phyloP scores from a whole-genome alignment of 2,888 invertebrate species.

The Cabera pusaria region DNA sequence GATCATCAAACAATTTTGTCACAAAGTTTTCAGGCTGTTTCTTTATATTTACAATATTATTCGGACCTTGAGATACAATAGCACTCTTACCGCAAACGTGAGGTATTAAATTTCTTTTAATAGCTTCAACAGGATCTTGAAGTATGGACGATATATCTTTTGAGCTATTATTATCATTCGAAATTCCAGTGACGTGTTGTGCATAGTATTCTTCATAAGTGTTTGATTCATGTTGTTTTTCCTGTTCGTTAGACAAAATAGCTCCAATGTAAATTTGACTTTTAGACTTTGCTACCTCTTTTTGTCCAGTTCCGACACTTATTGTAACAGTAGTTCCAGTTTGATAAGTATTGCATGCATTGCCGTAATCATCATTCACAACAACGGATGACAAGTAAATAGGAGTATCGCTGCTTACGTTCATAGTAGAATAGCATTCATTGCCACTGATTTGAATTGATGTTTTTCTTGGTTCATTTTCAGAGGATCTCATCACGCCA shows the following conservation, averaged over 20 bases:
- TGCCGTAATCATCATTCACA: constrained; percentile 83
- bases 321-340: constrained; percentile 85
- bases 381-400: constrained; percentile 89
- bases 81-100: constrained; percentile 88
- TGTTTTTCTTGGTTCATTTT: constrained; percentile 82
- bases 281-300: constrained; percentile 68
- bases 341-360: constrained; percentile 72
- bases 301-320: constrained; percentile 81
- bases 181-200: constrained; percentile 43
- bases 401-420: constrained; percentile 87
- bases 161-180: constrained; percentile 32
- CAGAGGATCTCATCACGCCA: constrained; percentile 47
- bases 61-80: constrained; percentile 35
- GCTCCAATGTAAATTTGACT: constrained; percentile 80
- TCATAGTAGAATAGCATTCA: constrained; percentile 90
- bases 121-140: constrained; percentile 90
- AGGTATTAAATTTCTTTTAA: constrained; percentile 88
- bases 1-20: constrained; percentile 85
- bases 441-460: constrained; percentile 89
- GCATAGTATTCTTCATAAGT: constrained; percentile 72
- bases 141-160: constrained; percentile 82
- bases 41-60: constrained; percentile 36
- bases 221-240: constrained; percentile 53
- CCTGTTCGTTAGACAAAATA: constrained; percentile 52
- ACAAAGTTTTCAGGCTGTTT: constrained; percentile 71